Evolutionary conservation across 2,888 invertebrate genomes (phyloP), one percentile per base, ranked within the genome.

Genomic region (Julus scandinavius): DNA sequence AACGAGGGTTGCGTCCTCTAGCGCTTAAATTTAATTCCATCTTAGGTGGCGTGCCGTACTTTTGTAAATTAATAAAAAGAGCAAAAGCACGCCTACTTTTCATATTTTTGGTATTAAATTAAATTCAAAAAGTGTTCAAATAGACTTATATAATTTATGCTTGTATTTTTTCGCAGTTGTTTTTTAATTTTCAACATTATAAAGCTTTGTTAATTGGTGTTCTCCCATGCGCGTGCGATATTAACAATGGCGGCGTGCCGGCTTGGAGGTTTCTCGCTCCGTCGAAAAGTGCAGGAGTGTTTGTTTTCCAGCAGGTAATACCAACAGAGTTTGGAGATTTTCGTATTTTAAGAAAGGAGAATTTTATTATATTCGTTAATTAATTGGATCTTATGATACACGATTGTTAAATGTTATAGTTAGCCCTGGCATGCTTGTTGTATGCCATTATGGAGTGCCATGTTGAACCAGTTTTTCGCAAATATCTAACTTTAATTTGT

Each of bases 261-360:
- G 38, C 5, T 80, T 38, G 80, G 80, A 15, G 15, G 80, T 13
- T 13, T 80, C 13, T 29, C 80, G 15, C 38, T 80, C 38, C 80
- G 80, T 7, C 80, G 80, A 38, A 80, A 38, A 38, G 38, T 38
- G 1, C 80, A 2, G 13, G 80, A 80, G 15, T 80, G 80, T 38
- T 80, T 80, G 38, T 80, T 80, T 80, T 80, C 80, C 38, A 80
- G 80, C 80, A 80, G 80, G 80, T 80, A 80, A 80, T 80, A 38
- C 11, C 38, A 13, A 80, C 15, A 2, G 1, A 13, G 38, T 38
- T 9, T 13, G 1, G 11, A 63, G 2, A 3, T 63, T 80, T 80
- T 13, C 2, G 38, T 13, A 38, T 29, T 2, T 38, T 80, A 38
- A 13, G 29, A 38, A 13, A 7, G 11, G 13, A 11, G 11, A 80